Evolutionary conservation across 30 jellyfish, hydroid and myxozoan species (phyloP).

Genomic region (Chironex yamaguchii): DNA sequence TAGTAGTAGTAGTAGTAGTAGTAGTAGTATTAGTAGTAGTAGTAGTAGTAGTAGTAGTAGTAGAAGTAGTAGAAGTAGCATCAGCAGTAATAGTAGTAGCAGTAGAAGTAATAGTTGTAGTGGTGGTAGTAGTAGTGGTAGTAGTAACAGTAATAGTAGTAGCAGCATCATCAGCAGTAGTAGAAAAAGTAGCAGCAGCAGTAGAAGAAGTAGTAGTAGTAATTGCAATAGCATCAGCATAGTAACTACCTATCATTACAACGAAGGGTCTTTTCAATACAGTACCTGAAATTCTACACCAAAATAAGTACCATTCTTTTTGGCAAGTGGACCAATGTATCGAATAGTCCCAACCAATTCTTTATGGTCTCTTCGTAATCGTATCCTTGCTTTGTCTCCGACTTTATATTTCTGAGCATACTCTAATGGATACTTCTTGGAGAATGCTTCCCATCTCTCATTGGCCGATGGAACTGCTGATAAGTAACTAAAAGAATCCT

Average conservation of each 20-base stretch:
- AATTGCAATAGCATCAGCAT: too few species aligned
- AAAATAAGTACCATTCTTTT: slow-evolving; percentile 35
- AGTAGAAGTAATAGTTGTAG: too few species aligned
- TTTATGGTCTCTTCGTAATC: neutral
- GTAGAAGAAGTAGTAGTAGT: too few species aligned
- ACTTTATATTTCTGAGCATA: slow-evolving; percentile 37
- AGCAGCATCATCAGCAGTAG: neutral
- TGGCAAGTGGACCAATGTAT: slow-evolving; percentile 10
- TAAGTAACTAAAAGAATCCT: slow-evolving; percentile 31
- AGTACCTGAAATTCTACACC: slow-evolving; percentile 57
- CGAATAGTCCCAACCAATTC: slow-evolving; percentile 6
- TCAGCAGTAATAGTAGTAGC: too few species aligned
- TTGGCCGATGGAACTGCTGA: slow-evolving; percentile 34
- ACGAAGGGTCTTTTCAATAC: too few species aligned
- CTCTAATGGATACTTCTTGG: slow-evolving; percentile 1
- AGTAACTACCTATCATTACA: too few species aligned
- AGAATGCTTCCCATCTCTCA: slow-evolving; percentile 34
- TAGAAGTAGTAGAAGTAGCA: too few species aligned
- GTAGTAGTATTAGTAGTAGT: too few species aligned
- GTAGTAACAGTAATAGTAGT: too few species aligned
- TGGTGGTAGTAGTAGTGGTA: too few species aligned
- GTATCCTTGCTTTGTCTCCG: slow-evolving; percentile 3
- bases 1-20: too few species aligned
- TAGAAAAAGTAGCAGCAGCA: neutral
- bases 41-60: too few species aligned